Conservation (phyloP, 2,113 vertebrate species). For the Mustela lutreola region DNA sequence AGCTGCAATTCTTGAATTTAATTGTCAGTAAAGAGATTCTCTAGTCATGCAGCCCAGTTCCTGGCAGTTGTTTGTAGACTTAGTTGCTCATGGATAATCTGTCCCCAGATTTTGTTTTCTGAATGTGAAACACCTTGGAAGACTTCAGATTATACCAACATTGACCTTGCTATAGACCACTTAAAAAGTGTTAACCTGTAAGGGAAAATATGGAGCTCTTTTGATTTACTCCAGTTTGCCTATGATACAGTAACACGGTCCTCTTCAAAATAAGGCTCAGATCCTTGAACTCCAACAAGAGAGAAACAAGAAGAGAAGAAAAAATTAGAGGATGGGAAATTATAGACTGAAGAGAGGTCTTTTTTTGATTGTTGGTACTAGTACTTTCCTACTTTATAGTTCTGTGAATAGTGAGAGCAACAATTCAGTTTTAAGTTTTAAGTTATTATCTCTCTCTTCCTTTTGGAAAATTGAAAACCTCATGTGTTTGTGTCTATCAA, state of each 20-base stretch:
- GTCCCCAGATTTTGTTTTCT: background rate
- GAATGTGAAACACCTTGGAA: background rate
- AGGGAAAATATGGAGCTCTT: fast-evolving
- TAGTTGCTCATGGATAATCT: background rate
- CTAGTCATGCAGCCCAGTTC: background rate
- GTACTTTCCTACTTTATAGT: background rate
- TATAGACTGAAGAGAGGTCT: background rate
- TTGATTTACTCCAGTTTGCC: background rate
- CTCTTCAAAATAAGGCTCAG: background rate
- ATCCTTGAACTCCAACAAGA: background rate
- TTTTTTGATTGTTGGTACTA: background rate
- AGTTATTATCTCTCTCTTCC: background rate
- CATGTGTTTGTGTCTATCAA: background rate
- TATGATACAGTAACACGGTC: background rate
- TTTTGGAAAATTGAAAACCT: background rate
- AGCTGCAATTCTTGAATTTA: background rate
- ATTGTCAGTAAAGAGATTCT: background rate
- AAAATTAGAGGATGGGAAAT: background rate
- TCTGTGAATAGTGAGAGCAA: background rate
- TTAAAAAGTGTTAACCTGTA: background rate
- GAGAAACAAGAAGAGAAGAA: background rate
- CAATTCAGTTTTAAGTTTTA: background rate
- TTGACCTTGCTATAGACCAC: background rate
- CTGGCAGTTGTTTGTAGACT: background rate
- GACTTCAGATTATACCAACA: background rate